These are phyloP conservation scores for Peromyscus eremicus DNA, from an alignment of 2,797 vertebrate species.

Conservation along the genomic window DNA sequence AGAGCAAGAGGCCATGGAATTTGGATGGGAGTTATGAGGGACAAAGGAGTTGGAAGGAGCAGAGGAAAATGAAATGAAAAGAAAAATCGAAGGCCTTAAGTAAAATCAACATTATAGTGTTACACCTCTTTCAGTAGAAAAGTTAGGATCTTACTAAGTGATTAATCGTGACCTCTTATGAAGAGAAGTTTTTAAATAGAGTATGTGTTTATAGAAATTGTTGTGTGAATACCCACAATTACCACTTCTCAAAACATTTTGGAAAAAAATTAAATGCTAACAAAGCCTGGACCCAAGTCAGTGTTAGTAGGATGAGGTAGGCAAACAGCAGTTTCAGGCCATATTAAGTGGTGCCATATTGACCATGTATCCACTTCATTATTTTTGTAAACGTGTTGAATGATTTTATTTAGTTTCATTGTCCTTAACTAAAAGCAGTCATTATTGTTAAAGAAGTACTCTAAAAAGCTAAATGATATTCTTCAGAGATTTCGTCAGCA, in stretches of 20 bases:
- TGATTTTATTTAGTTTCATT: not conserved
- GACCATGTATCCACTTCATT: not conserved
- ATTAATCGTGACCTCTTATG: not conserved
- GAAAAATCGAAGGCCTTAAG: no score
- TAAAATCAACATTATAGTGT: not conserved
- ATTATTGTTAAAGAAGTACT: not conserved
- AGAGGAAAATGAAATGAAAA: not conserved
- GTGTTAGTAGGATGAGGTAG: rapidly evolving
- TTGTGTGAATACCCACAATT: not conserved
- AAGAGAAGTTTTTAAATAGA: not conserved
- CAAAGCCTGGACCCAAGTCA: not conserved
- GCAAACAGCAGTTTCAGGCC: not conserved
- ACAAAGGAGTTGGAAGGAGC: no score
- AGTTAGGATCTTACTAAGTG: not conserved
- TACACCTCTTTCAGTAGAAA: not conserved
- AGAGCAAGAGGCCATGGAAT: not conserved
- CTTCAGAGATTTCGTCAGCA: not conserved
- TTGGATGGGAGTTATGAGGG: no score
- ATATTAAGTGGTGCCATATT: not conserved
- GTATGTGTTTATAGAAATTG: not conserved
- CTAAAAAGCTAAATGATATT: not conserved
- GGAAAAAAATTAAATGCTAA: not conserved
- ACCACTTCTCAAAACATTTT: not conserved
- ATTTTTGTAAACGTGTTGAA: not conserved
- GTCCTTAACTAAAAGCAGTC: not conserved